Base-by-base conservation (phyloP, 2,888 invertebrate species). In the Vannuccia rotundouncinata region DNA sequence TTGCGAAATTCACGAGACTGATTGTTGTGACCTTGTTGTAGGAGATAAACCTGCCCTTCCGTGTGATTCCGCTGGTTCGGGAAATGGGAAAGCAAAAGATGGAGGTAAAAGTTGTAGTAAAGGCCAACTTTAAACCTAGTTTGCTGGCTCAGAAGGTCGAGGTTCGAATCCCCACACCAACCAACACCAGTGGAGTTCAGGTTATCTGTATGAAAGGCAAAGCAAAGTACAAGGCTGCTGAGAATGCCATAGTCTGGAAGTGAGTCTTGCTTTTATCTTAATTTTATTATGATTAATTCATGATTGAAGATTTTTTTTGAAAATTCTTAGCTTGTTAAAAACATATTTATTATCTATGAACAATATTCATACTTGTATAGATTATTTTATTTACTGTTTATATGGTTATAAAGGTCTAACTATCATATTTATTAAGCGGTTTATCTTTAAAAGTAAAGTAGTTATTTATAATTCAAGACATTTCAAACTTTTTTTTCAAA, bases 21-120 rank as follows among this genome's bases (percentile, higher is more conserved):
- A n/a, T n/a, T n/a, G n/a, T n/a, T n/a, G n/a, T n/a, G n/a, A n/a
- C n/a, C n/a, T n/a, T n/a, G 13, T 99, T 99, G 28, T 99, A 99
- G 89, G 99, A 99, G 90, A 99, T 99, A 86, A 98, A 98, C 77
- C 91, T 99, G 83, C 99, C 99, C 83, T 99, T 99, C 92, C 93
- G 99, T 83, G 97, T 99, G 82, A 99, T 99, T 86, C 99, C 99
- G 0, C 89, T 99, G 60, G 99, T 99, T 0, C 92, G 98, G 0
- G 99, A 99, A 89, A 96, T 96, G 0, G 98, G 98, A 0, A 93
- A 98, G 84, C 97, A 97, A 85, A 96, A 98, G 90, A 99, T 99
- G 98, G 99, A 99, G 88, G 98, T 99, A 0, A 99, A 99, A 88
- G 96, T 98, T 17, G 98, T 99, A 0, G 91, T 99, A 79, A 99